Conservation (phyloP, 2,888 invertebrate species). For the Thelaira solivaga region DNA sequence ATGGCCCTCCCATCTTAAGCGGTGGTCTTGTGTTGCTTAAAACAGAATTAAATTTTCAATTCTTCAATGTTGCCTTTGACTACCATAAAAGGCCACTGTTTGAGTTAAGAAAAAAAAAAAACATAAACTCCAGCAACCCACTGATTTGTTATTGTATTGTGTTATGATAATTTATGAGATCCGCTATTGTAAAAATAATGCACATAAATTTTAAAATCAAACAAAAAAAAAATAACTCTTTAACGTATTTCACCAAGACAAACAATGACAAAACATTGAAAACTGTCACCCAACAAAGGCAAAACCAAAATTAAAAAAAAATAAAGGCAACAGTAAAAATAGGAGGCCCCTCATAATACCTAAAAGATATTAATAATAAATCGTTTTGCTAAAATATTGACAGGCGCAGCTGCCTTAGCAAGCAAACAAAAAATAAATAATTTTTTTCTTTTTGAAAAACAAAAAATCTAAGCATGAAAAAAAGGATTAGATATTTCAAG, state of each 20-base stretch:
- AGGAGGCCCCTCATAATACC: conserved; percentile 6
- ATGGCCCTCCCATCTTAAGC: background rate
- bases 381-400: conserved; percentile 59
- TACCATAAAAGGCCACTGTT: conserved; percentile 58
- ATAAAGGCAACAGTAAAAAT: background rate
- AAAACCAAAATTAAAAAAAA: background rate
- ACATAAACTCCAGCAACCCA: conserved; percentile 43
- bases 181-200: conserved; percentile 58
- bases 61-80: conserved; percentile 15
- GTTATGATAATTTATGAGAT: conserved; percentile 62
- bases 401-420: conserved; percentile 57
- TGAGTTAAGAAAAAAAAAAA: conserved; percentile 10
- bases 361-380: conserved; percentile 57
- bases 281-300: conserved; percentile 58
- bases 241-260: conserved; percentile 34
- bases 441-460: too few species aligned
- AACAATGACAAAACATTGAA: conserved; percentile 62
- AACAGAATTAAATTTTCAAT: background rate
- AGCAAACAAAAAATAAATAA: background rate
- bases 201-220: conserved; percentile 55
- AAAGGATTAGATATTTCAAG: background rate
- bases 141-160: conserved; percentile 56
- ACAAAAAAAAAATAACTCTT: background rate
- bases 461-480: conserved; percentile 13
- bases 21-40: conserved; percentile 32